A percentile compares a stretch with the other conserved stretches of the same genome.
Conservation (phyloP, 1,140 invertebrate genomes). For the Drosophila rhopaloa region DNA sequence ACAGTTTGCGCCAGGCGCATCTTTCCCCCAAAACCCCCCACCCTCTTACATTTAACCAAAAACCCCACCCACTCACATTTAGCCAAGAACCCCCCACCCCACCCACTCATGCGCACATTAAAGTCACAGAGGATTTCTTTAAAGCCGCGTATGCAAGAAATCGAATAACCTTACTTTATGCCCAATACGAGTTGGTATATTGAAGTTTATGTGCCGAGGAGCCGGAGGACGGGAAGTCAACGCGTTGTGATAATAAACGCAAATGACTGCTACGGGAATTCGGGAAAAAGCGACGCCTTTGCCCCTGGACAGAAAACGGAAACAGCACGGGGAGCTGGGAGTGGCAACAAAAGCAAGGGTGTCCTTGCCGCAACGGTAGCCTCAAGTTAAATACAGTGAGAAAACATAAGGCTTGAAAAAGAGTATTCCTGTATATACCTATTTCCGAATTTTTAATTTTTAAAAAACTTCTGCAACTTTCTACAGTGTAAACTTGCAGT, state of each 20-base stretch:
- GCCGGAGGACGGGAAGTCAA: conserved; percentile 23
- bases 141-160: conserved; percentile 55
- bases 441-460: not conserved
- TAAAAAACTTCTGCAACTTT: not conserved
- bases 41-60: not conserved
- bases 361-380: conserved; percentile 23
- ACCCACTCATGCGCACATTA: conserved; percentile 37
- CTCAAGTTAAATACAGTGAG: conserved; percentile 17
- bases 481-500: not conserved
- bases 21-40: not conserved
- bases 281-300: conserved; percentile 53
- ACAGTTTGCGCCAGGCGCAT: conserved; percentile 51
- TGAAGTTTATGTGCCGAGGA: conserved; percentile 46
- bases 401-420: not conserved
- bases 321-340: conserved; percentile 8
- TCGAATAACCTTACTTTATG: conserved; percentile 66
- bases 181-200: conserved; percentile 42
- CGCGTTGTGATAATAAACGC: conserved; percentile 76
- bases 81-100: not conserved
- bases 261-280: conserved; percentile 78
- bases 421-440: too few species aligned
- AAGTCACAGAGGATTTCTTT: conserved; percentile 59
- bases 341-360: conserved; percentile 18
- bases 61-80: not conserved
- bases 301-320: conserved; percentile 34